Evolutionary conservation across 2,888 invertebrate species (phyloP).

Genomic region (Lepidochrysops patricia): DNA sequence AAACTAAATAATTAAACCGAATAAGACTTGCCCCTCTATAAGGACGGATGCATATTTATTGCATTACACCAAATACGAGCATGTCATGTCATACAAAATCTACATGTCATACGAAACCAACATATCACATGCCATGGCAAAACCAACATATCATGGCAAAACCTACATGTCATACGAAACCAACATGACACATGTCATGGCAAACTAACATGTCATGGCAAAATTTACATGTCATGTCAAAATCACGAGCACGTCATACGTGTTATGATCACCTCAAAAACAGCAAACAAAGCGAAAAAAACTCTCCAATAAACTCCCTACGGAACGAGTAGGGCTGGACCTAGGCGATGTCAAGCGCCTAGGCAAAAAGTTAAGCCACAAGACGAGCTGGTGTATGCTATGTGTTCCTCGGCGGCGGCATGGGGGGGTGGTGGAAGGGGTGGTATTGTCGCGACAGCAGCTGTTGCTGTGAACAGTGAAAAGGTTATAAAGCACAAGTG

Average conservation of each 20-base stretch:
- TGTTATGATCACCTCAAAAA: neutral
- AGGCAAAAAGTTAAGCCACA: constrained; percentile 41
- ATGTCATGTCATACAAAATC: neutral
- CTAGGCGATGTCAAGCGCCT: constrained; percentile 44
- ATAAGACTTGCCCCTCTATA: neutral
- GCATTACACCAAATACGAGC: neutral
- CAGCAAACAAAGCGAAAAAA: constrained; percentile 17
- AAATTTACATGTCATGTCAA: neutral
- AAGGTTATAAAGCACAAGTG: too few relatives aligned
- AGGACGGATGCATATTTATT: constrained; percentile 13
- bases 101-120: neutral
- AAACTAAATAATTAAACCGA: too few relatives aligned
- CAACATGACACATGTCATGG: too few relatives aligned
- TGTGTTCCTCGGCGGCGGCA: constrained; percentile 54
- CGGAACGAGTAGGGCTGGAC: constrained; percentile 33
- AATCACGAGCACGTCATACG: neutral
- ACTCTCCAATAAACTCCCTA: constrained; percentile 16
- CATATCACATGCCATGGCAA: neutral
- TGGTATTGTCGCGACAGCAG: constrained; percentile 57
- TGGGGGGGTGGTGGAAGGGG: constrained; percentile 62
- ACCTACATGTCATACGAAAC: neutral
- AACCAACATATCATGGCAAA: neutral
- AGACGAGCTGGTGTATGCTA: constrained; percentile 30
- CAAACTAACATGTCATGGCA: neutral
- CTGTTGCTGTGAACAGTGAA: constrained; percentile 45